Base-by-base conservation (phyloP, 2,797 vertebrate species). In the Tenualosa ilisha region DNA sequence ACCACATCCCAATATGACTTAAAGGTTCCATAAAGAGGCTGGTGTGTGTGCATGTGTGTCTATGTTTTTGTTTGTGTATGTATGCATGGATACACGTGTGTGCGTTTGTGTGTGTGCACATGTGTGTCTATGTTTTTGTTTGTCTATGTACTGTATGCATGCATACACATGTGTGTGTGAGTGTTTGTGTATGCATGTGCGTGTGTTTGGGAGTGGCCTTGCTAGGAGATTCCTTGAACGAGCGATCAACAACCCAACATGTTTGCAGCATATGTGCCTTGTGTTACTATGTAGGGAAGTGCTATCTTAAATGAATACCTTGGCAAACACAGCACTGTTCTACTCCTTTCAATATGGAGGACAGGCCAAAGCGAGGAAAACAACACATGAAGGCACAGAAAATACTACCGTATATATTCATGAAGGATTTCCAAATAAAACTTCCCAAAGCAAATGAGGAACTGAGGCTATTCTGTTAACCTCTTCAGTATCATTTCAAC, bases 161-260 rank as follows among this genome's bases (percentile, higher is more conserved):
- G 68, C 7, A 7, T 46, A 46, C 46, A 46, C 46, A 13, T 82
- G 63, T 65, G 63, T 82, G 24, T 82, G 81, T 82, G 11, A 24
- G 31, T 82, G 51, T 82, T 51, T 82, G 22, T 82, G 37, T 82
- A 50, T 53, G 49, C 54, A 50, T 82, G 49, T 81, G 81, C 51
- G 22, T 56, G 56, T 59, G 56, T 59, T 20, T 20, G 37, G 15
- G 37, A 40, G 68, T 75, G 68, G 26, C 31, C 31, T 1, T 31
- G 31, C 31, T 31, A 31, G 31, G 31, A 31, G 31, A 31, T 1
- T 31, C 31, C 31, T 31, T 79, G 37, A 54, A 50, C 26, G 49
- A 56, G 81, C 54, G 68, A 13, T 46, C 46, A 50, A 50, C 15
- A 43, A 8, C 61, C 61, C 8, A 68, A 20, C 68, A 75, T 72